Conservation (phyloP, 1,140 invertebrate genomes). For the Drosophila ironensis region DNA sequence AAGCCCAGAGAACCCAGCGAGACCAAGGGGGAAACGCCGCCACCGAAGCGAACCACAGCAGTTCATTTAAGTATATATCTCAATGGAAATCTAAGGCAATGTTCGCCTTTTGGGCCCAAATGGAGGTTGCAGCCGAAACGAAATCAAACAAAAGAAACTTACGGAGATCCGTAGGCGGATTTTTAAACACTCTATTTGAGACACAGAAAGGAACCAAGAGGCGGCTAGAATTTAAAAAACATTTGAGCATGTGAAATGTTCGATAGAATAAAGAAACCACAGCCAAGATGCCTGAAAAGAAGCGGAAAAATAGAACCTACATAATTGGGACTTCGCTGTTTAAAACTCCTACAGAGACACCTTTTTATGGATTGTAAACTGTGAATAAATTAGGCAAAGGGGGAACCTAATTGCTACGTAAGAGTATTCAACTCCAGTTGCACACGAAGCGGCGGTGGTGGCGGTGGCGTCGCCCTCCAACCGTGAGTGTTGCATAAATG, state of each 20-base stretch:
- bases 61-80: conserved; percentile 24
- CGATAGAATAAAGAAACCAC: no score
- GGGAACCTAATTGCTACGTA: no score
- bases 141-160: conserved; percentile 34
- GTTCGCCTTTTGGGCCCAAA: conserved; percentile 23
- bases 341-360: background rate
- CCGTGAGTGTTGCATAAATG: conserved; percentile 67
- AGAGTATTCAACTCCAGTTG: background rate
- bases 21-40: conserved; percentile 34
- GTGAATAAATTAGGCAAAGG: no score
- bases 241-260: no score
- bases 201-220: no score
- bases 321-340: no score
- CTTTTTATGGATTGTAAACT: no score
- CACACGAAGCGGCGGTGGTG: no score
- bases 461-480: conserved; percentile 1
- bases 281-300: no score
- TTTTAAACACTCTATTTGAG: no score
- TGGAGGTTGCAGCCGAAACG: conserved; percentile 32
- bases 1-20: background rate
- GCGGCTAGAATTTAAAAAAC: no score
- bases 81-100: conserved; percentile 45
- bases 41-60: conserved; percentile 58
- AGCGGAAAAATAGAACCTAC: no score
- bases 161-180: background rate